Percentiles rank a stretch among this genome's conserved stretches.
Evolutionary conservation across 2,888 invertebrate genomes (phyloP).

Genomic region (Cantharis rustica): DNA sequence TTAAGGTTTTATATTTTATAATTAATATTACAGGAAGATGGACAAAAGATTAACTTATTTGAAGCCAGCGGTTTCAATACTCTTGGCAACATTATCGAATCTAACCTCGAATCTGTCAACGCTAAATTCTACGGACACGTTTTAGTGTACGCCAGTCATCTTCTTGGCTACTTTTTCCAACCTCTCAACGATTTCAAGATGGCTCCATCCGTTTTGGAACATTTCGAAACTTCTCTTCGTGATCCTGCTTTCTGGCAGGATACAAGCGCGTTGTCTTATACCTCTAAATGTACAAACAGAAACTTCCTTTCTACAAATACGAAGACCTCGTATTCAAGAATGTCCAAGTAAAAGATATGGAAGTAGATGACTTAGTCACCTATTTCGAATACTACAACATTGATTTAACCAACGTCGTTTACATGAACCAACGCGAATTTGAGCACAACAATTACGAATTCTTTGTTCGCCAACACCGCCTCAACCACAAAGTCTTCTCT

Average conservation of each 20-base stretch:
- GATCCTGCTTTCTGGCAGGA: constrained; percentile 74
- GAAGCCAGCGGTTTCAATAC: constrained; percentile 66
- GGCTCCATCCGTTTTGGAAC: constrained; percentile 67
- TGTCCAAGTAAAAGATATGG: constrained; percentile 66
- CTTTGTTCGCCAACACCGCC: constrained; percentile 68
- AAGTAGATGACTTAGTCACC: constrained; percentile 69
- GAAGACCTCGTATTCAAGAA: constrained; percentile 66
- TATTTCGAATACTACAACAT: constrained; percentile 70
- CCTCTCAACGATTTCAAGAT: constrained; percentile 53
- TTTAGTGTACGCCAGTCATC: constrained; percentile 60
- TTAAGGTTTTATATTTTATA: constrained; percentile 62
- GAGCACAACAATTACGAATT: constrained; percentile 56
- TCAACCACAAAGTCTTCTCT: constrained; percentile 72
- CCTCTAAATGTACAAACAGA: constrained; percentile 64
- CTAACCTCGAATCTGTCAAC: constrained; percentile 67
- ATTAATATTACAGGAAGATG: constrained; percentile 57
- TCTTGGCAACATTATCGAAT: constrained; percentile 69
- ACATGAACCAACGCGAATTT: constrained; percentile 57
- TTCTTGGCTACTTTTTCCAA: constrained; percentile 59
- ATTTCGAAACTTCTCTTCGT: constrained; percentile 67
- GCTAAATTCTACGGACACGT: constrained; percentile 64
- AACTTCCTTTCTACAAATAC: constrained; percentile 64
- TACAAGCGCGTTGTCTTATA: constrained; percentile 65
- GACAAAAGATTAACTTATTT: constrained; percentile 60
- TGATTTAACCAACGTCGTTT: constrained; percentile 64